A percentile compares a stretch with the other conserved stretches of the same genome.
Conservation (phyloP, 2,888 invertebrate species). For the Synergus japonicus region DNA sequence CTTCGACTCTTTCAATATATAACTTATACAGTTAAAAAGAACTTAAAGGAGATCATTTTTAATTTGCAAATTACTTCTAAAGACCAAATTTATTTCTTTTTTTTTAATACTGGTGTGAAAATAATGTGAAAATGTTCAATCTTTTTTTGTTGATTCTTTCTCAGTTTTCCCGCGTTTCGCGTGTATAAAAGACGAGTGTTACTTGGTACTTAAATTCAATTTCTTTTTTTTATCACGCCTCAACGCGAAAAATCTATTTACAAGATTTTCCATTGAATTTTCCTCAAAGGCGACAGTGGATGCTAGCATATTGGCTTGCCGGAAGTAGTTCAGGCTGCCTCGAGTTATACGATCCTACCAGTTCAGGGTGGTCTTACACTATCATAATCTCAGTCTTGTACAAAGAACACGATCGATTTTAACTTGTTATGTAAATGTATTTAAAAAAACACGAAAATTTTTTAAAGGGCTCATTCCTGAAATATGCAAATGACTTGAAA, state of each 20-base stretch:
- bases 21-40: no score
- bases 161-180: neutral
- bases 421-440: neutral
- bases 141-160: neutral
- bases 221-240: neutral
- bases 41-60: no score
- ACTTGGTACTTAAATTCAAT: neutral
- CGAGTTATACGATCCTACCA: conserved; percentile 8
- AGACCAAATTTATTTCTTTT: neutral
- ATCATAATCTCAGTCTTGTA: conserved; percentile 1
- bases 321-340: conserved; percentile 9
- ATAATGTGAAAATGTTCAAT: neutral
- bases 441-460: neutral
- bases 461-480: neutral
- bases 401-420: neutral
- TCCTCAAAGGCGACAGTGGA: neutral
- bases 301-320: conserved; percentile 9
- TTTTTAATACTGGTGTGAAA: neutral
- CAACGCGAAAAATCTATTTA: conserved; percentile 4
- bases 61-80: no score
- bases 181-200: neutral
- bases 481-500: neutral
- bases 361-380: neutral
- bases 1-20: neutral
- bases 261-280: conserved; percentile 5